These are phyloP conservation scores for Cyanoderma ruficeps DNA, from an alignment of 2,113 vertebrate species.

Conservation along the genomic window DNA sequence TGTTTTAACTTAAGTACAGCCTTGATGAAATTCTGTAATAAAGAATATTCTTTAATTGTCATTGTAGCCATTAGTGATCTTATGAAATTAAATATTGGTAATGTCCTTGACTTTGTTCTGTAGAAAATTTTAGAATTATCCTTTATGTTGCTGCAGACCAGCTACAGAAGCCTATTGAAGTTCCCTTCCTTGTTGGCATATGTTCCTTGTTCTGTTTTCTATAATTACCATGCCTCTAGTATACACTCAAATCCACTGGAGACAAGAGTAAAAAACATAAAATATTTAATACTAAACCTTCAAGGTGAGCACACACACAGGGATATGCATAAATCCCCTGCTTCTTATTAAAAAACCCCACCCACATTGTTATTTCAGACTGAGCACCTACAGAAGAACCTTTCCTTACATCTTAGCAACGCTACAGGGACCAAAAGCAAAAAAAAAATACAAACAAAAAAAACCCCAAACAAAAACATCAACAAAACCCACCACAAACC, in stretches of 20 bases:
- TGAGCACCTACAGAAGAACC: background rate
- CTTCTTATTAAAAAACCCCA: background rate
- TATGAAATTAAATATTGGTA: background rate
- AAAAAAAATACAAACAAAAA: background rate
- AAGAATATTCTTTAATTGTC: background rate
- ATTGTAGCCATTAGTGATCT: background rate
- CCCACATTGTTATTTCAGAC: background rate
- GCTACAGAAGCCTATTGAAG: background rate
- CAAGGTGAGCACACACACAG: background rate
- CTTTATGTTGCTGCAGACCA: background rate
- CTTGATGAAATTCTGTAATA: background rate
- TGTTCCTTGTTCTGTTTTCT: background rate
- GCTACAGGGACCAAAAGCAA: background rate
- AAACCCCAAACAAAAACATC: background rate
- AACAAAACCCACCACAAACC: background rate
- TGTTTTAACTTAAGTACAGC: background rate
- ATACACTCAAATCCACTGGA: background rate
- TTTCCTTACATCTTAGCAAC: background rate
- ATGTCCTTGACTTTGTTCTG: background rate
- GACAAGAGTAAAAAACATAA: background rate
- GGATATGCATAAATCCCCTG: background rate
- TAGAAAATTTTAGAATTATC: background rate
- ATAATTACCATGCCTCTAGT: background rate
- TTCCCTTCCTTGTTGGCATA: background rate
- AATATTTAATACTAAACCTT: conserved; percentile 35